phyloP scores from a whole-genome alignment of 1,140 invertebrate genomes.

The Nymphalis io region DNA sequence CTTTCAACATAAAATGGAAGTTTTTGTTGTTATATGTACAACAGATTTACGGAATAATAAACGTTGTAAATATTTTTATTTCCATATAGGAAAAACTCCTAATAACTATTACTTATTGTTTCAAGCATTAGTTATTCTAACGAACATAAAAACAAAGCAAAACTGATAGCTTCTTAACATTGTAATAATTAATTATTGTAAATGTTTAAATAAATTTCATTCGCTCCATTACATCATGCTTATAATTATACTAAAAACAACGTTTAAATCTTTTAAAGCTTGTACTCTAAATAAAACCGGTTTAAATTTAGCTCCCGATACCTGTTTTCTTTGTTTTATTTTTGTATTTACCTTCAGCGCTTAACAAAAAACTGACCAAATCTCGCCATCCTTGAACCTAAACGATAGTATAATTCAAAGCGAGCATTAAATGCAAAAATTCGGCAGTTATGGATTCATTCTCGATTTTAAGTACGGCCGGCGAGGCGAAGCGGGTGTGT shows the following conservation, averaged over 20 bases:
- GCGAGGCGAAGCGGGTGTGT: slow-evolving; percentile 57
- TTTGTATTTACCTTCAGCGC: slow-evolving; percentile 33
- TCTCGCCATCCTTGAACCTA: slow-evolving; percentile 71
- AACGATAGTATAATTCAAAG: slow-evolving; percentile 57
- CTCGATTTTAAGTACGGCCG: slow-evolving; percentile 51
- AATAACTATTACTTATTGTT: not conserved
- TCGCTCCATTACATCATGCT: not conserved
- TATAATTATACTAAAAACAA: slow-evolving; percentile 16
- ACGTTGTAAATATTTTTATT: slow-evolving; percentile 8
- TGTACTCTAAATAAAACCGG: slow-evolving; percentile 28
- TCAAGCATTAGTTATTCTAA: not conserved
- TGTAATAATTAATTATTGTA: not conserved
- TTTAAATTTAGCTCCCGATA: slow-evolving; percentile 22
- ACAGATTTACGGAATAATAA: slow-evolving; percentile 13
- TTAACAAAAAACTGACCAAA: slow-evolving; percentile 47
- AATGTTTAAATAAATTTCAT: slow-evolving; percentile 5
- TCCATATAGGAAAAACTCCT: not conserved
- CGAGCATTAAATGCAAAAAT: slow-evolving; percentile 49
- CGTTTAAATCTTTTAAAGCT: slow-evolving; percentile 14
- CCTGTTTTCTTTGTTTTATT: slow-evolving; percentile 41
- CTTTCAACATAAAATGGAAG: slow-evolving; percentile 46
- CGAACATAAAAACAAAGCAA: not conserved
- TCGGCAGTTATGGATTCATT: slow-evolving; percentile 61
- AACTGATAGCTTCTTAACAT: not conserved
- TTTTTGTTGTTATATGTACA: slow-evolving; percentile 10